Evolutionary conservation across 1,140 invertebrate species (phyloP).

Genomic region (Pseudobourletiella spinata): DNA sequence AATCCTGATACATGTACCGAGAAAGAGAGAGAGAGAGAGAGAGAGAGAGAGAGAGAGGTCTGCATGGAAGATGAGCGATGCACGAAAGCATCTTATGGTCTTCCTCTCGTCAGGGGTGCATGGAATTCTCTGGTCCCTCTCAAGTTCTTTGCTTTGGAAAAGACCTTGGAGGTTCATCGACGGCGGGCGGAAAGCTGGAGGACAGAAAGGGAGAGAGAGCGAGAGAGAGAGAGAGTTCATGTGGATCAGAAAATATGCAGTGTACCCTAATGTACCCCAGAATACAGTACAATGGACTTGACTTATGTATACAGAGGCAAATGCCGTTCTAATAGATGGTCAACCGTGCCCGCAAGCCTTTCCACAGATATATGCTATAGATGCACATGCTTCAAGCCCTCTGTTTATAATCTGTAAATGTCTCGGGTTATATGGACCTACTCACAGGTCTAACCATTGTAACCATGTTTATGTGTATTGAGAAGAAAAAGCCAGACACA

Average conservation of each 20-base stretch:
- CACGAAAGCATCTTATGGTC: neutral
- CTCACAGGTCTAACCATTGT: no score
- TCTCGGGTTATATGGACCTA: no score
- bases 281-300: neutral
- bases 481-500: no score
- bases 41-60: neutral
- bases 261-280: neutral
- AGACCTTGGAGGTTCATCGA: constrained; percentile 34
- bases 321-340: neutral
- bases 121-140: constrained; percentile 1
- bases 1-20: neutral
- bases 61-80: neutral
- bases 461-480: no score
- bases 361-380: neutral
- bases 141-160: constrained; percentile 6
- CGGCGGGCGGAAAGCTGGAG: constrained; percentile 8
- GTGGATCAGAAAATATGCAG: neutral
- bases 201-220: neutral
- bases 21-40: neutral
- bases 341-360: neutral
- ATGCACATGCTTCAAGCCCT: neutral
- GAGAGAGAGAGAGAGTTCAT: neutral
- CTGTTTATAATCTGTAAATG: no score
- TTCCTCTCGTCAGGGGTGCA: constrained; percentile 4
- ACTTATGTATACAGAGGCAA: neutral